Base-by-base conservation (phyloP, 2,113 vertebrate species). In the Chaetodon auriga region DNA sequence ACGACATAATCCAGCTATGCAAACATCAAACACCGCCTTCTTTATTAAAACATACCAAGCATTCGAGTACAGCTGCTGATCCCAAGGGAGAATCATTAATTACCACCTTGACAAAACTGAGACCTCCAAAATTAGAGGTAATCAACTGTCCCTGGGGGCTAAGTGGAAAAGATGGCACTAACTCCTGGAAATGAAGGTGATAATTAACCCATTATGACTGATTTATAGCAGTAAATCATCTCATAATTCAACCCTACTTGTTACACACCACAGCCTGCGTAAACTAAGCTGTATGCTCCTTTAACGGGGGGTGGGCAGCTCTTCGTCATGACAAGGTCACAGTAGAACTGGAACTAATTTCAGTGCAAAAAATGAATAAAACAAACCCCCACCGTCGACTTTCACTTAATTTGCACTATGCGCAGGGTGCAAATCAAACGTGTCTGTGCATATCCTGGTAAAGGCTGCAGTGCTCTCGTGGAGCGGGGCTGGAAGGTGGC, bases 381-480 rank as follows among this genome's bases (percentile, higher is more conserved):
- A 48, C 48, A 48, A 71, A 16, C 55, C 80, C 68, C 46, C 78
- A 58, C 23, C 2, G 60, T 84, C 10, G 25, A 90, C 82, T 90
- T 90, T 89, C 84, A 81, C 90, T 91, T 81, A 69, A 89, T 90
- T 85, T 83, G 78, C 88, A 79, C 73, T 62, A 76, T 90, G 73
- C 84, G 65, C 80, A 83, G 61, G 76, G 46, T 86, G 86, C 76
- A 87, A 89, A 93, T 85, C 68, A 73, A 85, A 93, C 91, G 19
- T 92, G 93, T 71, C 82, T 35, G 7, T 88, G 91, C 94, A 87
- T 54, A 93, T 92, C 88, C 90, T 74, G 62, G 76, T 53, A 18
- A 53, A 76, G 68, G 86, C 79, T 79, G 75, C 82, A 51, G 54
- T 60, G 84, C 82, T 92, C 79, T 63, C n/a, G 69, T 66, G 68